Conservation (phyloP, 1,140 invertebrate species). For the Coelopa frigida region DNA sequence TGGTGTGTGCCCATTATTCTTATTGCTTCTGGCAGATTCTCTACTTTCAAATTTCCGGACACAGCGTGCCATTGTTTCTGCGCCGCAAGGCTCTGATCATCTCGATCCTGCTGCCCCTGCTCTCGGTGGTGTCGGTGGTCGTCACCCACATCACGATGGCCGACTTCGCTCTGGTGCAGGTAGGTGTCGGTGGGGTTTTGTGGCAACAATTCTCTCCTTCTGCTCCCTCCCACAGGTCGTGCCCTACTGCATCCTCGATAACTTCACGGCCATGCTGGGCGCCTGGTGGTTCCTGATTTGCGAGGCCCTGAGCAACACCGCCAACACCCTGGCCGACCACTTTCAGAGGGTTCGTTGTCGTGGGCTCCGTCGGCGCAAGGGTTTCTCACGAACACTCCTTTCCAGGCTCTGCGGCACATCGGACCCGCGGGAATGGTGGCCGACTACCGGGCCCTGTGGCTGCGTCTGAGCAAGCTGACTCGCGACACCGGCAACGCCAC, state of each 20-base stretch:
- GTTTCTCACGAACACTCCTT: neutral
- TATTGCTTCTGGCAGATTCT: conserved; percentile 42
- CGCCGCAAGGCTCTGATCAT: conserved; percentile 48
- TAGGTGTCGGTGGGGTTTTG: conserved; percentile 20
- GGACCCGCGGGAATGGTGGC: conserved; percentile 56
- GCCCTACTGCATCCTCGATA: conserved; percentile 59
- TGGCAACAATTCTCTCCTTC: neutral
- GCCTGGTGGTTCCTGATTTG: conserved; percentile 58
- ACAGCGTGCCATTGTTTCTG: conserved; percentile 46
- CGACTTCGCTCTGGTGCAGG: conserved; percentile 53
- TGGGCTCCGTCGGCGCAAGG: too few species aligned
- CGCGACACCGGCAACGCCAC: conserved; percentile 54
- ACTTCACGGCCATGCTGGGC: conserved; percentile 54
- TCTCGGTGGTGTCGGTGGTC: conserved; percentile 54
- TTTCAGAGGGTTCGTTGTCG: conserved; percentile 49
- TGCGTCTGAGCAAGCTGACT: conserved; percentile 55
- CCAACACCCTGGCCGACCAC: conserved; percentile 54
- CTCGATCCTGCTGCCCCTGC: conserved; percentile 49
- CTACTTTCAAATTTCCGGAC: conserved; percentile 49
- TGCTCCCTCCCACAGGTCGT: conserved; percentile 28
- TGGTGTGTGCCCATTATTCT: neutral
- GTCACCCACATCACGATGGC: conserved; percentile 59
- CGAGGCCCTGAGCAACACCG: conserved; percentile 53
- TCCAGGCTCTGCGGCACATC: conserved; percentile 53
- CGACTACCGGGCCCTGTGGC: conserved; percentile 57